Evolutionary conservation across 2,888 invertebrate species (phyloP).

Genomic region (Amiota minor): DNA sequence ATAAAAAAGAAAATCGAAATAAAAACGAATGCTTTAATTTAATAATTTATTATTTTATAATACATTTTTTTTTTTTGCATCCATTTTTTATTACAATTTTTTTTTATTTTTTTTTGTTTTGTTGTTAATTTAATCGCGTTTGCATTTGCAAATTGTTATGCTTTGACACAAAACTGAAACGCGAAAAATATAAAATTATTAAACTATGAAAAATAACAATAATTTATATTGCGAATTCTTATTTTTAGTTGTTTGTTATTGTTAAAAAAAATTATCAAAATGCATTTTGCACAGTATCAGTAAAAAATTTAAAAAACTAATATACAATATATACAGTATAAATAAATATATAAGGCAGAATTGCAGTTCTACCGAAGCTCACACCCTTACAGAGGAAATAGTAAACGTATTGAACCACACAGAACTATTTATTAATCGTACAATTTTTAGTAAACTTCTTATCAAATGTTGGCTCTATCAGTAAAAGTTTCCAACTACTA

Average conservation of each 20-base stretch:
- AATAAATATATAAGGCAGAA: too few species aligned
- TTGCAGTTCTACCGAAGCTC: too few species aligned
- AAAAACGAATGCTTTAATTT: slow-evolving; percentile 3
- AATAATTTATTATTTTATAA: neutral
- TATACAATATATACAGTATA: too few species aligned
- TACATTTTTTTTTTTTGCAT: neutral
- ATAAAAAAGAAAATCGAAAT: too few species aligned
- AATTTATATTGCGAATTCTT: slow-evolving; percentile 10
- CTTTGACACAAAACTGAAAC: neutral
- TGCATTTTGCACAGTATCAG: slow-evolving; percentile 26
- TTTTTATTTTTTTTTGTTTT: neutral
- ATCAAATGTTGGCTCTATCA: too few species aligned
- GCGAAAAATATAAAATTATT: slow-evolving; percentile 7
- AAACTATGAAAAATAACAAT: slow-evolving; percentile 19
- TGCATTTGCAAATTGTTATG: neutral
- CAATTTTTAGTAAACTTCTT: too few species aligned
- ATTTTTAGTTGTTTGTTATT: neutral
- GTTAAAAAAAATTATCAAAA: slow-evolving; percentile 6
- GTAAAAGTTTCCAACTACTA: too few species aligned
- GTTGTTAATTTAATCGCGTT: slow-evolving; percentile 1
- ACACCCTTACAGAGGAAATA: too few species aligned
- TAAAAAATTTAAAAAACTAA: slow-evolving; percentile 27
- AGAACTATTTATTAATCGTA: too few species aligned
- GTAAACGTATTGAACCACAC: too few species aligned
- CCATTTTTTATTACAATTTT: neutral